phyloP scores from a whole-genome alignment of 2,888 invertebrate genomes.

The Limnephilus rhombicus region DNA sequence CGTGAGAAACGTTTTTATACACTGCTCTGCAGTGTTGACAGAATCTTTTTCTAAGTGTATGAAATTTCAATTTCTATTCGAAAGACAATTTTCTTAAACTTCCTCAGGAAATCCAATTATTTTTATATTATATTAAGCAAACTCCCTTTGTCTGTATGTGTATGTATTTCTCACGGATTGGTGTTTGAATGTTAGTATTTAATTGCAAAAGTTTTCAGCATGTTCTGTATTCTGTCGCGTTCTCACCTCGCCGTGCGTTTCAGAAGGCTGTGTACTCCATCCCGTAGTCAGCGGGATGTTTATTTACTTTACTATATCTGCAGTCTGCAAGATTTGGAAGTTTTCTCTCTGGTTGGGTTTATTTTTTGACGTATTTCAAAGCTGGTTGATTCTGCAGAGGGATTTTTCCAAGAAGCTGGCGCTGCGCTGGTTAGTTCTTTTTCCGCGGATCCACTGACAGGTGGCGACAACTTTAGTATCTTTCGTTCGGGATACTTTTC shows the following conservation, averaged over 20 bases:
- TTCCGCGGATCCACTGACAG: conserved; percentile 50
- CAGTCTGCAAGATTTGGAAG: conserved; percentile 37
- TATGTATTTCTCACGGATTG: not conserved
- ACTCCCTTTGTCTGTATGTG: not conserved
- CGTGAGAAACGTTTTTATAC: not conserved
- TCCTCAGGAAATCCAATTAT: not conserved
- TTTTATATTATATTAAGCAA: not conserved
- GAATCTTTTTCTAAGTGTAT: not conserved
- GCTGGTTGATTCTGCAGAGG: conserved; percentile 49
- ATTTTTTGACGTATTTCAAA: conserved; percentile 51
- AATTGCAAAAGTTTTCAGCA: not conserved
- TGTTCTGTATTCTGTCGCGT: not conserved
- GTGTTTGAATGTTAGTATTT: not conserved
- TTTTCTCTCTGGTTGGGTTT: conserved; percentile 39
- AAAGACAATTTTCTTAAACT: not conserved
- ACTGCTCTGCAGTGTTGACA: not conserved
- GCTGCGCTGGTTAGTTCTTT: conserved; percentile 36
- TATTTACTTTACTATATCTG: conserved; percentile 17
- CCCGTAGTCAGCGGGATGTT: not conserved
- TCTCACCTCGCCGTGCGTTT: not conserved
- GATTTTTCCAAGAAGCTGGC: conserved; percentile 45
- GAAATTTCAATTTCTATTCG: not conserved
- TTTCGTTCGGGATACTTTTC: not conserved
- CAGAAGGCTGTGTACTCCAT: not conserved
- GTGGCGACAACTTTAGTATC: conserved; percentile 42